Evolutionary conservation across 2,888 invertebrate genomes (phyloP).

Genomic region (Limnephilus auricula): DNA sequence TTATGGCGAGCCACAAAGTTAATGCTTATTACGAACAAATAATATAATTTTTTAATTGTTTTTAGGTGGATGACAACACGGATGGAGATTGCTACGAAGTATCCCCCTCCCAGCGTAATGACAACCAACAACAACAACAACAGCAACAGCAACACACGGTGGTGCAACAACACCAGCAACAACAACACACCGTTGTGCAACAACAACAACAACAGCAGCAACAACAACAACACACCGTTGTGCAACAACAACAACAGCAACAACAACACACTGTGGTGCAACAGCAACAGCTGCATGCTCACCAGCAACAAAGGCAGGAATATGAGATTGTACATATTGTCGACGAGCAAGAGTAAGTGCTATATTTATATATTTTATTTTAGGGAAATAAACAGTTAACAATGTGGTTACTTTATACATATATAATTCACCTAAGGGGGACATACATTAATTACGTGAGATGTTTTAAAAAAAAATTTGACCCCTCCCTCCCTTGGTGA

Average conservation of each 20-base stretch:
- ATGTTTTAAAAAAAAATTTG: too few species aligned
- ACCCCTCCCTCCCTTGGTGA: too few species aligned
- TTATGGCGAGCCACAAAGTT: too few species aligned
- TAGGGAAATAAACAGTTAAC: too few species aligned
- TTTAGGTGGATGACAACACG: constrained; percentile 60
- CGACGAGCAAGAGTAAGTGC: constrained; percentile 52
- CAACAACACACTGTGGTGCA: constrained; percentile 47
- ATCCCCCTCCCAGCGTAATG: constrained; percentile 5
- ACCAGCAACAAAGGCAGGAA: constrained; percentile 63
- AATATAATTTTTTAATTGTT: too few species aligned
- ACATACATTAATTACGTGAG: too few species aligned
- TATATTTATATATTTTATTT: too few species aligned
- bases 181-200: constrained; percentile 33
- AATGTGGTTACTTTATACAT: too few species aligned
- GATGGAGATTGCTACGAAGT: constrained; percentile 55
- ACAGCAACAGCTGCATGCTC: constrained; percentile 47
- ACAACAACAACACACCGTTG: constrained; percentile 43
- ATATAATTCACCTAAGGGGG: too few species aligned
- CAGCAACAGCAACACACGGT: constrained; percentile 48
- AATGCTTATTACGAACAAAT: too few species aligned
- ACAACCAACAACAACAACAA: constrained; percentile 45
- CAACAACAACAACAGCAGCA: constrained; percentile 49
- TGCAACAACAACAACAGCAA: constrained; percentile 45
- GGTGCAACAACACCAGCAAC: constrained; percentile 46
- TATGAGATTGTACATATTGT: constrained; percentile 65